Evolutionary conservation across 1,140 invertebrate species (phyloP).

Genomic region (Drosophila lacertosa): DNA sequence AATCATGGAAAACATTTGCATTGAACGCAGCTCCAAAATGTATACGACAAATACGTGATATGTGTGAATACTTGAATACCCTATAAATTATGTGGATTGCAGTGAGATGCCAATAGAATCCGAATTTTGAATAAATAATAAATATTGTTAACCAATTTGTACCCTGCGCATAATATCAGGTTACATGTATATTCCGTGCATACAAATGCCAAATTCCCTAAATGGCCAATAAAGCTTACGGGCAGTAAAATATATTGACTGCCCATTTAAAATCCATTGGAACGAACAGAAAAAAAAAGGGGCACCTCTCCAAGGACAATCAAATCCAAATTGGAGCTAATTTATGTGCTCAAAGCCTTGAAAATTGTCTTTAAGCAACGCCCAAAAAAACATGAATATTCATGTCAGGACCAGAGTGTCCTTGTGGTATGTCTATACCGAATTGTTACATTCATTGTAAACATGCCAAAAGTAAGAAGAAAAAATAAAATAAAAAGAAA

Average conservation of each 20-base stretch:
- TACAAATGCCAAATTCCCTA: not conserved
- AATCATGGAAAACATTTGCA: no score
- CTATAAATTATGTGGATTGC: no score
- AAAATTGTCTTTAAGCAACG: constrained; percentile 46
- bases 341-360: constrained; percentile 39
- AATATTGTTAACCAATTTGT: no score
- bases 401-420: constrained; percentile 37
- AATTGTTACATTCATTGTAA: constrained; percentile 62
- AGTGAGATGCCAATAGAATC: no score
- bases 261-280: constrained; percentile 42
- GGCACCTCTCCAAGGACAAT: constrained; percentile 52
- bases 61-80: no score
- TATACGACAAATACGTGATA: no score
- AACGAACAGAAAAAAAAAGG: constrained; percentile 37
- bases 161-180: no score
- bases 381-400: constrained; percentile 62
- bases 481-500: not conserved
- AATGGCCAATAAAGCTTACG: constrained; percentile 14
- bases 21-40: no score
- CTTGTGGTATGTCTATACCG: constrained; percentile 54
- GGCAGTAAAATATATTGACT: constrained; percentile 36
- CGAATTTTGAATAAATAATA: no score
- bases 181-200: no score
- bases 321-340: constrained; percentile 69
- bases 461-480: constrained; percentile 8